Conservation (phyloP, 1,140 invertebrate species). For the Tetramorium parvispinum region DNA sequence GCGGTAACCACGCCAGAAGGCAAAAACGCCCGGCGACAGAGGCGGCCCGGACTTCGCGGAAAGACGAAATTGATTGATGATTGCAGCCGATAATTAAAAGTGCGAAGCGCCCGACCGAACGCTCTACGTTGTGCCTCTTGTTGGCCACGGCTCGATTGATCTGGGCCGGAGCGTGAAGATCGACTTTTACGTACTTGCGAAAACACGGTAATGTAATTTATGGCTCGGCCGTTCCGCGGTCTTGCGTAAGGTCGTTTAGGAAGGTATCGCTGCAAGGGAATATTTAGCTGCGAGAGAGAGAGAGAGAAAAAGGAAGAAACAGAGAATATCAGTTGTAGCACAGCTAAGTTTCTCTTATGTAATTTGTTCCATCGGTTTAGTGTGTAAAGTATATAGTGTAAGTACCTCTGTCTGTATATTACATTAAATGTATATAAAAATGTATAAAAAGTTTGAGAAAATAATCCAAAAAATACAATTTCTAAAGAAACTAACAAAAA, state of each 20-base stretch:
- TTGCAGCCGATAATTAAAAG: conserved; percentile 77
- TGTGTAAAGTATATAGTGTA: background rate
- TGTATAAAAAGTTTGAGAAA: background rate
- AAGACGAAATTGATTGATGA: conserved; percentile 79
- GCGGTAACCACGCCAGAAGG: conserved; percentile 63
- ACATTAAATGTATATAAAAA: conserved; percentile 4
- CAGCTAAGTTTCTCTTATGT: conserved; percentile 39
- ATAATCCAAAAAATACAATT: background rate
- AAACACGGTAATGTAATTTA: conserved; percentile 59
- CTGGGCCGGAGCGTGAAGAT: conserved; percentile 47
- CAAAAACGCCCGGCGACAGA: conserved; percentile 71
- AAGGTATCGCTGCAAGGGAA: conserved; percentile 46
- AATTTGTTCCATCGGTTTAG: conserved; percentile 45
- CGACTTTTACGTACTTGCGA: conserved; percentile 62
- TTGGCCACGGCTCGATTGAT: conserved; percentile 53
- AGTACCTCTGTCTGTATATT: background rate
- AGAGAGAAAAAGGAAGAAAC: background rate
- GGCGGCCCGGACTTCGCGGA: conserved; percentile 51
- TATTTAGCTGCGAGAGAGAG: conserved; percentile 25
- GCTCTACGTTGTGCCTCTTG: conserved; percentile 21
- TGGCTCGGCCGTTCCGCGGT: conserved; percentile 41
- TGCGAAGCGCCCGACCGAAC: conserved; percentile 7
- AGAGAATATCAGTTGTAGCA: conserved; percentile 27
- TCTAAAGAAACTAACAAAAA: background rate
- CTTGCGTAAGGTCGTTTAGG: conserved; percentile 54